Conservation (phyloP, 2,113 vertebrate species). For the Heteronetta atricapilla region DNA sequence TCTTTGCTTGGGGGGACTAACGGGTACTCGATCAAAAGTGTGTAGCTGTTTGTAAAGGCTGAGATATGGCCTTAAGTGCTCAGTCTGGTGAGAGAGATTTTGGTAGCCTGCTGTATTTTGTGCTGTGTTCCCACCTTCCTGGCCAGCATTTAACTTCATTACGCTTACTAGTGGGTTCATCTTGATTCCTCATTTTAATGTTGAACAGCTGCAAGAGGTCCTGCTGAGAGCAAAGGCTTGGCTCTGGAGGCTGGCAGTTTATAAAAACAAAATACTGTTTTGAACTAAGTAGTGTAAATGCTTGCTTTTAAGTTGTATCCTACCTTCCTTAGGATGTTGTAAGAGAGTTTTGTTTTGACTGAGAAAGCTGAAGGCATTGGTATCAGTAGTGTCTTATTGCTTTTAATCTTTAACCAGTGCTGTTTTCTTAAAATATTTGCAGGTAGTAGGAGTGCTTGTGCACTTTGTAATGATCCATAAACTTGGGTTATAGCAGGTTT, state of each 20-base stretch:
- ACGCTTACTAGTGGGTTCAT: neutral
- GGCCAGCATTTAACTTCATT: constrained; percentile 4
- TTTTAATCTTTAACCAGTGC: constrained; percentile 33
- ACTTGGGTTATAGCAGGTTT: neutral
- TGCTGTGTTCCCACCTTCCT: neutral
- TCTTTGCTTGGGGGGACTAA: neutral
- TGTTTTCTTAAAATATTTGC: neutral
- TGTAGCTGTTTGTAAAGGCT: neutral
- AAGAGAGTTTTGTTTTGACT: constrained; percentile 1
- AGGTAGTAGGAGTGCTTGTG: constrained; percentile 5
- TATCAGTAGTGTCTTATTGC: neutral
- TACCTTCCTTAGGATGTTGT: constrained; percentile 10
- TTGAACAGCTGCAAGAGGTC: constrained; percentile 62
- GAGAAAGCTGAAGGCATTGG: neutral
- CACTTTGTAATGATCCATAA: constrained; percentile 54
- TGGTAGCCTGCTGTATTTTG: neutral
- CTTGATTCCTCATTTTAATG: constrained; percentile 54
- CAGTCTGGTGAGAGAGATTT: neutral
- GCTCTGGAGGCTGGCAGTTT: constrained; percentile 48
- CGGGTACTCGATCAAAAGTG: neutral
- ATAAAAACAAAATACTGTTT: neutral
- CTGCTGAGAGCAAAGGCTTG: constrained; percentile 56
- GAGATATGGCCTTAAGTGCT: neutral
- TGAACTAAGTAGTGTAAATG: constrained; percentile 13
- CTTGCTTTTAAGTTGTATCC: neutral